Evolutionary conservation across 2,797 vertebrate species (phyloP).

Genomic region (Macroramphosus scolopax): DNA sequence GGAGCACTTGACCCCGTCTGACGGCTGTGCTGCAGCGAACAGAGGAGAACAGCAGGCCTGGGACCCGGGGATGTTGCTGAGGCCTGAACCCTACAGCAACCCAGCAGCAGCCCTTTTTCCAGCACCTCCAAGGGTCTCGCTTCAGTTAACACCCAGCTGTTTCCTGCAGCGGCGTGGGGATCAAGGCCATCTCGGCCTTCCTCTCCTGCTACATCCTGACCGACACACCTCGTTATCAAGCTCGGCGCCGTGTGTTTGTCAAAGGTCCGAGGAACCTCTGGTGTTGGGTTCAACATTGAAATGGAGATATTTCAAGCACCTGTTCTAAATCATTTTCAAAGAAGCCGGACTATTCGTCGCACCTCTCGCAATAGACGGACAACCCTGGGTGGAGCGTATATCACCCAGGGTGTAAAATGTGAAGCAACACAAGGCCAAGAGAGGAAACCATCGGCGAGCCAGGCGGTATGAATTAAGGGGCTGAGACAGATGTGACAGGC

Average conservation of each 20-base stretch:
- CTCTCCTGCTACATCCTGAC: too few species aligned
- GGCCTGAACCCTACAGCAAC: constrained; percentile 50
- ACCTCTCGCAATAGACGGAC: too few species aligned
- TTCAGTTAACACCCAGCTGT: constrained; percentile 74
- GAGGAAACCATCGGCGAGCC: constrained; percentile 11
- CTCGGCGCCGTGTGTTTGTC: neutral
- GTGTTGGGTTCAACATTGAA: neutral
- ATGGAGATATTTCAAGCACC: too few species aligned
- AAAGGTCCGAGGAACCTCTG: neutral
- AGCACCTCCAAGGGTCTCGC: constrained; percentile 54
- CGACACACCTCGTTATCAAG: constrained; percentile 7
- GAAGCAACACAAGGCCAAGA: constrained; percentile 4
- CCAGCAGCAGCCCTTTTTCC: too few species aligned
- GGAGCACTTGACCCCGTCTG: constrained; percentile 43
- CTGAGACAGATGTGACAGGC: constrained; percentile 47
- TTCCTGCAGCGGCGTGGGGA: constrained; percentile 48
- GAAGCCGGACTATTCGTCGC: too few species aligned
- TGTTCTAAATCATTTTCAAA: too few species aligned
- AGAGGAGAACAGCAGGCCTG: constrained; percentile 71
- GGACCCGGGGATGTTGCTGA: constrained; percentile 62
- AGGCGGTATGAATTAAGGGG: too few species aligned
- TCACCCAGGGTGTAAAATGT: too few species aligned
- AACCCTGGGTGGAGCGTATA: too few species aligned
- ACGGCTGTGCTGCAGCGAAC: constrained; percentile 57
- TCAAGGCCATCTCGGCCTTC: constrained; percentile 38